Conservation (phyloP, 2,113 vertebrate species). For the Ceyx melanurus region DNA sequence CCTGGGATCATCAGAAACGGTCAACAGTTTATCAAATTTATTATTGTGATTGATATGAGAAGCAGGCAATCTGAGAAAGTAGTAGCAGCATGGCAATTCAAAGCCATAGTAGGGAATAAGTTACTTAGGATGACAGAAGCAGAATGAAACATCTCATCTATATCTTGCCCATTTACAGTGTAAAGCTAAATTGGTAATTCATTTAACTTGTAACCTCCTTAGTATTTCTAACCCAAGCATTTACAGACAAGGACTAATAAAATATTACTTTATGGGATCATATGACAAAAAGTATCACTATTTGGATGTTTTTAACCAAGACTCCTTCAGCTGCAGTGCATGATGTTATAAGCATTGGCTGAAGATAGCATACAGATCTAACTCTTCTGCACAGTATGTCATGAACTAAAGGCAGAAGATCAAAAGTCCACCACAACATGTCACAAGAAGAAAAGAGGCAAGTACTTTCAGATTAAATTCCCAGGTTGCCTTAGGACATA, state of each 20-base stretch:
- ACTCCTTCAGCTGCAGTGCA: not conserved
- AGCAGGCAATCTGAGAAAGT: not conserved
- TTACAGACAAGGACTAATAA: not conserved
- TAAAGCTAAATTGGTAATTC: not conserved
- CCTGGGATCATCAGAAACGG: not conserved
- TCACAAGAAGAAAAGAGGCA: not conserved
- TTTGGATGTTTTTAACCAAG: not conserved
- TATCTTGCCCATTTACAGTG: not conserved
- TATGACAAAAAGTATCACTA: not conserved
- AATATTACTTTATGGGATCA: not conserved
- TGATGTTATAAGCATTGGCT: not conserved
- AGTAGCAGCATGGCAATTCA: not conserved
- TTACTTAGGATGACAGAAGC: not conserved
- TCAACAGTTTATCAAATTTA: not conserved
- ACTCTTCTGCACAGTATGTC: not conserved
- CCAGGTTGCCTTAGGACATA: not conserved
- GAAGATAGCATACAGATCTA: not conserved
- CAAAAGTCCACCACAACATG: not conserved
- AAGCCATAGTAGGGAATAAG: not conserved
- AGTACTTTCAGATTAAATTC: not conserved
- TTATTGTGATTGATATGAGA: not conserved
- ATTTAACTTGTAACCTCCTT: not conserved
- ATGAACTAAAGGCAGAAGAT: not conserved
- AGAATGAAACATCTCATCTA: not conserved
- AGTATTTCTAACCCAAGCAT: not conserved